Evolutionary conservation across 2,797 vertebrate genomes (phyloP).

Genomic region (Semaprochilodus insignis): DNA sequence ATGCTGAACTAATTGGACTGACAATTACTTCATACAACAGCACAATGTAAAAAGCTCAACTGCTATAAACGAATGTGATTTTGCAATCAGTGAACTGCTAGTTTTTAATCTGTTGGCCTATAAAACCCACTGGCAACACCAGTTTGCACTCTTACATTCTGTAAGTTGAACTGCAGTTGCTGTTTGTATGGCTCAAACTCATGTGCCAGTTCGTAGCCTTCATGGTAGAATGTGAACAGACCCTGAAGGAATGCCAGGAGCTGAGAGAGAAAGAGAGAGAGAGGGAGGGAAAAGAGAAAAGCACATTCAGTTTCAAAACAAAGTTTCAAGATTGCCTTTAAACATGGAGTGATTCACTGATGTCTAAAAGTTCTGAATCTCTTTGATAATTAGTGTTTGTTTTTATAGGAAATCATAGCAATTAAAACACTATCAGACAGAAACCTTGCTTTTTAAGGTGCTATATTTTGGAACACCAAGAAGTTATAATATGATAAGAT

Average conservation of each 20-base stretch:
- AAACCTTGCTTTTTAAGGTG: too few relatives aligned
- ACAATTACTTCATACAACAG: background rate
- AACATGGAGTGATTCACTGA: background rate
- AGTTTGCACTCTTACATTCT: constrained; percentile 86
- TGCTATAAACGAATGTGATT: background rate
- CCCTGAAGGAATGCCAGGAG: constrained; percentile 97
- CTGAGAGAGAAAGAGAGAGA: constrained; percentile 73
- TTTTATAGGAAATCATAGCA: too few relatives aligned
- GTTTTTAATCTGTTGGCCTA: background rate
- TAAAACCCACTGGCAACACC: background rate
- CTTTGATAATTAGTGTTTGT: too few relatives aligned
- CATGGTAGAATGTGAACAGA: constrained; percentile 97
- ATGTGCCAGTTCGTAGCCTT: constrained; percentile 95
- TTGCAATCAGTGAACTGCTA: background rate
- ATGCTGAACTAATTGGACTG: background rate
- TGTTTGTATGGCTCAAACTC: constrained; percentile 98
- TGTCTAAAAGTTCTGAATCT: too few relatives aligned
- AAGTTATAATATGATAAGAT: too few relatives aligned
- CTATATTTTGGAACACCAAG: too few relatives aligned
- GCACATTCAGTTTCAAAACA: background rate
- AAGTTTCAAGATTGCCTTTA: too few relatives aligned
- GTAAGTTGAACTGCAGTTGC: constrained; percentile 96
- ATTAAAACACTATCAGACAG: too few relatives aligned
- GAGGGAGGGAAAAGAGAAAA: background rate
- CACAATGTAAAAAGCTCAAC: background rate